Percentiles rank a stretch among this genome's conserved stretches.
phyloP scores from a whole-genome alignment of 2,888 invertebrate genomes.

The Melitaea athalia region DNA sequence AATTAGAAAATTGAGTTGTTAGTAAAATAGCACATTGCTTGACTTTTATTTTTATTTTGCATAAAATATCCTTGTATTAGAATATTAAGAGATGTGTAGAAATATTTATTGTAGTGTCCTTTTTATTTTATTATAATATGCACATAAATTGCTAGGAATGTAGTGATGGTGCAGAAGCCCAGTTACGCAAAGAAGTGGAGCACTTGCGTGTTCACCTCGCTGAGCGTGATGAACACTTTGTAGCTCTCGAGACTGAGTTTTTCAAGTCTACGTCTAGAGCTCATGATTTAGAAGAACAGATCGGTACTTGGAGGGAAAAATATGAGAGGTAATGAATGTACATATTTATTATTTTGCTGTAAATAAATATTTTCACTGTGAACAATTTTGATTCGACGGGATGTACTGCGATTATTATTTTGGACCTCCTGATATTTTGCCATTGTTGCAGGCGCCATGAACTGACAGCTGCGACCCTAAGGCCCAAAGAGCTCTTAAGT shows the following conservation, averaged over 20 bases:
- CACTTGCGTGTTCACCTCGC: conserved; percentile 90
- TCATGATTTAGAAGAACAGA: conserved; percentile 90
- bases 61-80: background rate
- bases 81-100: conserved; percentile 9
- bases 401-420: too few relatives aligned
- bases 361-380: background rate
- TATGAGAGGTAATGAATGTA: conserved; percentile 86
- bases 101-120: conserved; percentile 37
- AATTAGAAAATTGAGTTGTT: conserved; percentile 15
- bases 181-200: conserved; percentile 93
- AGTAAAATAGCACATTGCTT: conserved; percentile 53
- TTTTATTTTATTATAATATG: conserved; percentile 58
- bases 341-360: background rate
- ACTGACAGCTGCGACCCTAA: too few relatives aligned
- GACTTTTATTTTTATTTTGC: conserved; percentile 40
- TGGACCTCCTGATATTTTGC: too few relatives aligned
- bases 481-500: too few relatives aligned
- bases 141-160: conserved; percentile 71
- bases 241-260: conserved; percentile 93
- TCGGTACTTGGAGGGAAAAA: conserved; percentile 95
- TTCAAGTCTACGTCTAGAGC: conserved; percentile 90
- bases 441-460: too few relatives aligned
- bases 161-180: conserved; percentile 76
- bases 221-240: conserved; percentile 91
- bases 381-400: background rate